These are phyloP conservation scores for Melanocharis versteri DNA, from an alignment of 2,113 vertebrate species.

Conservation along the genomic window DNA sequence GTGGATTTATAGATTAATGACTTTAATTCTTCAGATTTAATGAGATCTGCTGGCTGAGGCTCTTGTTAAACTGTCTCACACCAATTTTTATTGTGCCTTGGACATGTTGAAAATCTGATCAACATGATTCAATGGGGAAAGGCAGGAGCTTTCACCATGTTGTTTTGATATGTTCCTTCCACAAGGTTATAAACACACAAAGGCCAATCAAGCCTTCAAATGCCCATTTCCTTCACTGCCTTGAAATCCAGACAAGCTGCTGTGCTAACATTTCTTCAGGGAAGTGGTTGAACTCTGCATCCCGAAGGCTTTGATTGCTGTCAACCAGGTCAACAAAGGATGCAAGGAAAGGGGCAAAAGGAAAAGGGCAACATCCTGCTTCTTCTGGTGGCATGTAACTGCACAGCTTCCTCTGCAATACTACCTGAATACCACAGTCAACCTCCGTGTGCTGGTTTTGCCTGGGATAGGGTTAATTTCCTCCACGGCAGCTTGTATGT, in stretches of 20 bases:
- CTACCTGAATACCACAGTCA: neutral
- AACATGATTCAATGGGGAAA: rapidly evolving
- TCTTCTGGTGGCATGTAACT: neutral
- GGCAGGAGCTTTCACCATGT: neutral
- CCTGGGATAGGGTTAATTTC: neutral
- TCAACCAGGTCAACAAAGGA: neutral
- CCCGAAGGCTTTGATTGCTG: neutral
- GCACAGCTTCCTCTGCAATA: too few species aligned
- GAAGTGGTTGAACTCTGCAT: neutral
- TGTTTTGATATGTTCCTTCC: neutral
- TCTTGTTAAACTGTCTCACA: neutral
- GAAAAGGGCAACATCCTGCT: neutral
- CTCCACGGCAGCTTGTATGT: rapidly evolving
- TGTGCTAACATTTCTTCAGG: neutral
- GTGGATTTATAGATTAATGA: neutral
- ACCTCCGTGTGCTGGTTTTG: neutral
- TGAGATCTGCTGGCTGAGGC: neutral
- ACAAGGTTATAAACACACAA: neutral
- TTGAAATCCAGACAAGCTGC: neutral
- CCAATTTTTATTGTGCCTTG: neutral
- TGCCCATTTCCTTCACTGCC: neutral
- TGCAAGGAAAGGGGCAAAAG: neutral
- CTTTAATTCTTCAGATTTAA: constrained; percentile 3
- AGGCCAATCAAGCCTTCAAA: neutral
- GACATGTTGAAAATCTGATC: neutral